Evolutionary conservation across 2,888 invertebrate species (phyloP).

Genomic region (Baronia brevicornis): DNA sequence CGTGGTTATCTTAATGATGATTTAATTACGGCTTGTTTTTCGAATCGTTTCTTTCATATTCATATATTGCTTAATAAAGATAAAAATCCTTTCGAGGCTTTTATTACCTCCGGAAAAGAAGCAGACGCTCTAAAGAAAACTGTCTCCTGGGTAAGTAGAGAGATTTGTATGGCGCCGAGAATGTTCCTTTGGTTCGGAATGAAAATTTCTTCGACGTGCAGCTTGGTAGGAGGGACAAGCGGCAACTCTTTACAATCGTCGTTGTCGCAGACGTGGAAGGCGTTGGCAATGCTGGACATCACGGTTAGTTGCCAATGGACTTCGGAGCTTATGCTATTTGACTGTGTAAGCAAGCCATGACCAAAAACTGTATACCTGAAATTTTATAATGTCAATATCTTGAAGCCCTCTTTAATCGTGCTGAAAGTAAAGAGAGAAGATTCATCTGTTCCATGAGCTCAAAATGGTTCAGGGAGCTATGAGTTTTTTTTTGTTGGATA

Average conservation of each 20-base stretch:
- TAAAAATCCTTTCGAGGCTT: no score
- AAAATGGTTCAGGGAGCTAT: no score
- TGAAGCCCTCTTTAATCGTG: background rate
- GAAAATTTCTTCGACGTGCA: conserved; percentile 54
- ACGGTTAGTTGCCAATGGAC: conserved; percentile 54
- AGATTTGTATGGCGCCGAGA: conserved; percentile 49
- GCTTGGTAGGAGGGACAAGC: conserved; percentile 34
- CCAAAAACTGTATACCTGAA: conserved; percentile 54
- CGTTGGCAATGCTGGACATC: conserved; percentile 34
- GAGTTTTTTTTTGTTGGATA: no score
- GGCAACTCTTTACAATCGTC: conserved; percentile 34
- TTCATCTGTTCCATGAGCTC: no score
- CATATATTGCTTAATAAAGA: no score
- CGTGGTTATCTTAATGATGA: no score
- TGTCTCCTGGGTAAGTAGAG: conserved; percentile 42
- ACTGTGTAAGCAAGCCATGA: conserved; percentile 37
- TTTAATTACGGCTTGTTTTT: no score
- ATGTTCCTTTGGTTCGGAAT: conserved; percentile 58
- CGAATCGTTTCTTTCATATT: no score
- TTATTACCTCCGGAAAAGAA: conserved; percentile 46
- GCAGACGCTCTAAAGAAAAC: conserved; percentile 50
- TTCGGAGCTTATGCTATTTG: conserved; percentile 28
- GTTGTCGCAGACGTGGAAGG: conserved; percentile 57
- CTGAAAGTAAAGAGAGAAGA: no score
- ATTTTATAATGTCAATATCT: background rate